Evolutionary conservation across 2,113 vertebrate genomes (phyloP), one percentile per base, ranked within the genome.

Genomic region (Centropus bengalensis): DNA sequence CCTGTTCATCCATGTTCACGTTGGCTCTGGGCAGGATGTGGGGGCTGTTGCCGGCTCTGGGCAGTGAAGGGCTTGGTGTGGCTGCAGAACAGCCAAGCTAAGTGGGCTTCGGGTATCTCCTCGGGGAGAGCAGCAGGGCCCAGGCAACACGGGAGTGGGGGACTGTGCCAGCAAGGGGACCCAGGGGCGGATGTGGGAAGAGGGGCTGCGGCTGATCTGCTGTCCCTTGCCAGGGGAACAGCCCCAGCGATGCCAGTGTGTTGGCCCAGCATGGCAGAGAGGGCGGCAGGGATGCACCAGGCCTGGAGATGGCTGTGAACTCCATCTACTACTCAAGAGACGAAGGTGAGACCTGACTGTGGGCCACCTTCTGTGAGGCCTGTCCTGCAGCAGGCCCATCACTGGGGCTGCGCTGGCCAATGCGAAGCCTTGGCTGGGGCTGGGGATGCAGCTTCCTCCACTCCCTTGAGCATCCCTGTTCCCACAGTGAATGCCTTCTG

Each of bases 251-350:
- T 58, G 89, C 89, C 49, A 87, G 93, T 1, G 8, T 81, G 74
- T 70, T 1, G 0, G 74, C 79, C 21, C 85, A 70, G 30, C 4
- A 27, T 13, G 32, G 67, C 55, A 10, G 86, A 85, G 79, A 95
- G 86, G 91, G 42, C 78, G 23, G 75, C 19, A 49, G 20, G 69
- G 89, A 95, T 22, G 26, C 23, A 0, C 70, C 96, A 0, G 95
- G 98, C 44, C 85, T 99, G 96, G 98, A 99, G 97, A 99, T 99
- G 99, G 98, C 99, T 2, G 99, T 99, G 95, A 99, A 99, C 95
- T 98, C 99, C 62, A 98, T 99, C 96, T 99, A 99, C 95, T 99
- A 97, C 96, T 98, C 99, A 9, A 98, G 98, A 96, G 98, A 99
- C 1, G 98, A 99, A 98, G 99, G 99, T 99, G 96, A 73, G 91